phyloP scores from a whole-genome alignment of 2,888 invertebrate genomes.

The Pogonocherus hispidulus region DNA sequence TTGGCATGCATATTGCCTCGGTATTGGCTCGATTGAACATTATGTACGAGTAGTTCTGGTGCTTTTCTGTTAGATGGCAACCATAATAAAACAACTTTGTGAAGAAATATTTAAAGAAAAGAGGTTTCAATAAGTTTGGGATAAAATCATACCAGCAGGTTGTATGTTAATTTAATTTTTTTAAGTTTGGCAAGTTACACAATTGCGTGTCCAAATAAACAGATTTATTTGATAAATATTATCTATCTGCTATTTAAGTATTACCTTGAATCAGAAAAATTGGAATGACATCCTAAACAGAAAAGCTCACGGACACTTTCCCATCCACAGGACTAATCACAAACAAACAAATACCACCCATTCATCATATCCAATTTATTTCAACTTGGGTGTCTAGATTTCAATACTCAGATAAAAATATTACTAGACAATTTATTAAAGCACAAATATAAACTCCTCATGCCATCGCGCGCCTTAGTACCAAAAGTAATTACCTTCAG shows the following conservation, averaged over 20 bases:
- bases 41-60: too few species aligned
- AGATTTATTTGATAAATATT: too few species aligned
- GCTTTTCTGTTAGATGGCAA: too few species aligned
- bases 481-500: constrained; percentile 44
- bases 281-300: not conserved
- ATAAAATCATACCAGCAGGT: too few species aligned
- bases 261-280: not conserved
- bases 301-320: not conserved
- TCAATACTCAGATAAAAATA: constrained; percentile 39
- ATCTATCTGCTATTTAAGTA: not conserved
- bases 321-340: not conserved
- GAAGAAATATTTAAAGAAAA: too few species aligned
- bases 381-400: constrained; percentile 33
- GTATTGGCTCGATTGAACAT: too few species aligned
- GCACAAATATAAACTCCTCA: constrained; percentile 31
- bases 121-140: too few species aligned
- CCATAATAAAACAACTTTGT: too few species aligned
- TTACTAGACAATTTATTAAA: constrained; percentile 45
- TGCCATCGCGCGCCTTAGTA: constrained; percentile 12
- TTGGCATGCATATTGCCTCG: too few species aligned
- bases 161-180: too few species aligned
- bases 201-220: too few species aligned
- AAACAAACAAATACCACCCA: constrained; percentile 6
- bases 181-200: too few species aligned
- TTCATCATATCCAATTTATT: constrained; percentile 24